Base-by-base conservation (phyloP, 2,113 vertebrate species). In the Chloropsis cyanopogon region DNA sequence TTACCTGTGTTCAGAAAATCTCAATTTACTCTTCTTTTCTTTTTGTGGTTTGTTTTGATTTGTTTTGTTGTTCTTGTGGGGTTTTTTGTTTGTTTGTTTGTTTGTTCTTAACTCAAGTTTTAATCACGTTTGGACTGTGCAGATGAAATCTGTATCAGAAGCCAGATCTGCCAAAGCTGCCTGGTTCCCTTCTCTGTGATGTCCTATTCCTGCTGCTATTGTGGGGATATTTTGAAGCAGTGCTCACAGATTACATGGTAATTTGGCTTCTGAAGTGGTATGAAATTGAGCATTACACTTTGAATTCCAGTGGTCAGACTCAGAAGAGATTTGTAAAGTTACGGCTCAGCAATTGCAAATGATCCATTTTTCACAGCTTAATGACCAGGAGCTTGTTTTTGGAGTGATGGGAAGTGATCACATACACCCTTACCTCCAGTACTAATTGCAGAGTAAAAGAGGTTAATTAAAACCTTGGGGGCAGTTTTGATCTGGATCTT, bases 331-430 rank as follows among this genome's bases (percentile, higher is more conserved):
- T 80, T 92, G 82, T 96, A n/a, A 92, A 93, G 76, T 47, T 88
- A 78, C 3, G 22, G 94, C 83, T 94, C 69, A 66, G 69, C 95
- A 71, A 78, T 75, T 83, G 69, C 64, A 64, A 57, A 70, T 91
- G 72, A 95, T 94, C 69, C 14, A 92, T 96, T 96, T 86, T 95
- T 86, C 91, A 93, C 81, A 93, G 92, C 52, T 83, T 90, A 77
- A 84, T 82, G 70, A 59, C 39, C 17, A 3, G 88, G 59, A 28
- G 47, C 72, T 94, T 94, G 83, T 93, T 73, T 96, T 86, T 37
- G 84, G 64, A 90, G 60, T n/a, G 72, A 44, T 3, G 9, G 71
- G 80, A 94, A 90, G 86, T 33, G 80, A 77, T 92, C 82, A 11
- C 33, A 26, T 15, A 19, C 59, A 85, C 63, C 80, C 35, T 50